Conservation (phyloP, 2,113 vertebrate genomes). For the Perca flavescens region DNA sequence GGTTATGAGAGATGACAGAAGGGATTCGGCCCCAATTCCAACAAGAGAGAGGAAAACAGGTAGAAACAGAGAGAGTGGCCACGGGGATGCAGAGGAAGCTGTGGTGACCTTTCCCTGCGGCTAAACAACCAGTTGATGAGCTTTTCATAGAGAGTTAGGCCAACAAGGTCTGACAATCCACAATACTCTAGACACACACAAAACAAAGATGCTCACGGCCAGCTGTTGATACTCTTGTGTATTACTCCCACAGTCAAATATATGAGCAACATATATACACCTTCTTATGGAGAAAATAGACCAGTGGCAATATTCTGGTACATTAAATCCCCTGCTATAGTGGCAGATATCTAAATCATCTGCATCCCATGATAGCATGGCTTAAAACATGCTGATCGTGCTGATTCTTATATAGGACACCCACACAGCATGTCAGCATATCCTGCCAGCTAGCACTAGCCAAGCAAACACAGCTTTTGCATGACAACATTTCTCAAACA, state of each 20-base stretch:
- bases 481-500: conserved; percentile 41
- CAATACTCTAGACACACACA: conserved; percentile 27
- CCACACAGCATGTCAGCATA: conserved; percentile 59
- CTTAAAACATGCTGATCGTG: conserved; percentile 66
- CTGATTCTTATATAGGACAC: conserved; percentile 65
- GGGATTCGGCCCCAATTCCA: conserved; percentile 58
- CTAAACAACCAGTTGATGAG: conserved; percentile 67
- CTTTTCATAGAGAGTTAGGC: conserved; percentile 54
- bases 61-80: conserved; percentile 14
- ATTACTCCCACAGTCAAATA: conserved; percentile 15
- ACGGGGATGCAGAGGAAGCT: conserved; percentile 39
- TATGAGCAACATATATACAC: conserved; percentile 17
- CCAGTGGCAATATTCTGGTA: conserved; percentile 16
- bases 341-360: conserved; percentile 66
- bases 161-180: conserved; percentile 62
- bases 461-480: conserved; percentile 48
- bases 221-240: conserved; percentile 33
- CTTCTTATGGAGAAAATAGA: conserved; percentile 51
- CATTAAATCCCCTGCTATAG: conserved; percentile 36
- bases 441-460: conserved; percentile 21
- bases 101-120: conserved; percentile 74
- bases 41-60: conserved; percentile 21
- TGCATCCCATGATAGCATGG: conserved; percentile 54
- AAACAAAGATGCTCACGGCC: conserved; percentile 10
- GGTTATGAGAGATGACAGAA: conserved; percentile 74